Percentiles rank a stretch among this genome's conserved stretches.
These are phyloP conservation scores for Acyrthosiphon pisum DNA, from an alignment of 1,140 invertebrate genomes.

Conservation along the genomic window DNA sequence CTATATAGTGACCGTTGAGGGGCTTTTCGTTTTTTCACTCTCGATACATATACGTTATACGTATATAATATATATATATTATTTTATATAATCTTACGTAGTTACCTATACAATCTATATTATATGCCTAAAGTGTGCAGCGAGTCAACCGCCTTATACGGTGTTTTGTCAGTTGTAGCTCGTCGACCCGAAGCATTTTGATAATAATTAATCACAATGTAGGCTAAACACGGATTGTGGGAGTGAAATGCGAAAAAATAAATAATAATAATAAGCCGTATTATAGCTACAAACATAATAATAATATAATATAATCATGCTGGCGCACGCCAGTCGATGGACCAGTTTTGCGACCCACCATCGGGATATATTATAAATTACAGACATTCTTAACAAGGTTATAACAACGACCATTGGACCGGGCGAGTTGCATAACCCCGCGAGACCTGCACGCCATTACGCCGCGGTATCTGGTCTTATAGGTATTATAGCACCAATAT, in stretches of 20 bases:
- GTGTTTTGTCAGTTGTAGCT: not conserved
- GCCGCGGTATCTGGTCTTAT: not conserved
- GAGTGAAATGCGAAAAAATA: constrained; percentile 10
- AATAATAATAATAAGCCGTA: not conserved
- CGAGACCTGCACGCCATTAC: not conserved
- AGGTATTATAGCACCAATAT: not conserved
- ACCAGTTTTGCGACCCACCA: constrained; percentile 35
- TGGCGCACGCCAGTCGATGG: not conserved
- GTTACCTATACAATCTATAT: not conserved
- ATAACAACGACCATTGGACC: not conserved
- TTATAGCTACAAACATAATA: not conserved
- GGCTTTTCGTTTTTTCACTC: not conserved
- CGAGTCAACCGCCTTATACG: not conserved
- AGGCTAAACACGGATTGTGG: constrained; percentile 27
- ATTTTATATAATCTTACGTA: not conserved
- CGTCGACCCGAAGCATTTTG: not conserved
- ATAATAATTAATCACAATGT: constrained; percentile 28
- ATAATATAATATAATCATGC: not conserved
- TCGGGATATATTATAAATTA: constrained; percentile 17
- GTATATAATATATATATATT: not conserved
- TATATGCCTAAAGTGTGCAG: not conserved
- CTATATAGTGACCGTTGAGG: not conserved
- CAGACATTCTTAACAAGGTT: constrained; percentile 50
- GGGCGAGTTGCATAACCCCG: constrained; percentile 2
- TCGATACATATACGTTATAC: not conserved